Conservation (phyloP, 2,113 vertebrate genomes). For the Vidua chalybeata region DNA sequence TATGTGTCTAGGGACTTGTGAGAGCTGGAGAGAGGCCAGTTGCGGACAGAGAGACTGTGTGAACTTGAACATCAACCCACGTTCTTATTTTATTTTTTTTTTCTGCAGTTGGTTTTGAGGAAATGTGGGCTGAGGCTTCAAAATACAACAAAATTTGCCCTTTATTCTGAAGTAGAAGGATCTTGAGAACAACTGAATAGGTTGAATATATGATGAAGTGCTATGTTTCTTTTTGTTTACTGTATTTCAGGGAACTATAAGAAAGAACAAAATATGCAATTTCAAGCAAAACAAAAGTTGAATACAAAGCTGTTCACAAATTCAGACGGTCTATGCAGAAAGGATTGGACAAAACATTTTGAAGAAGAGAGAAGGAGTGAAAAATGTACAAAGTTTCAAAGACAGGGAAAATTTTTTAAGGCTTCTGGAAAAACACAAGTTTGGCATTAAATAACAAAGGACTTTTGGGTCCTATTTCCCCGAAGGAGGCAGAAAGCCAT, state of each 20-base stretch:
- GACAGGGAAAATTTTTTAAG: neutral
- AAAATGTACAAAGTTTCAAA: neutral
- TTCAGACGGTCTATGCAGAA: neutral
- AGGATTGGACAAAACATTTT: neutral
- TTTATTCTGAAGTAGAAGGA: neutral
- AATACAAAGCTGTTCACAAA: neutral
- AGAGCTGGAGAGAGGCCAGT: neutral
- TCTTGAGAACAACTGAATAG: neutral
- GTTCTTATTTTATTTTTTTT: neutral
- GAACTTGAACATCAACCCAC: slow-evolving; percentile 15
- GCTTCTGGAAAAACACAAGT: neutral
- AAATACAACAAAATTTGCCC: neutral
- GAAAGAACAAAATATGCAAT: neutral
- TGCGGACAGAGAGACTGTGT: slow-evolving; percentile 4
- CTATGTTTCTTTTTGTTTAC: neutral
- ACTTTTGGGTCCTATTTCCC: neutral
- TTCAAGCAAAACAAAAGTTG: neutral
- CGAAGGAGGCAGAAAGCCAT: neutral
- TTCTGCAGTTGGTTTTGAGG: neutral
- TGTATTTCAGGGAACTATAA: neutral
- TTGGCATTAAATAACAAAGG: neutral
- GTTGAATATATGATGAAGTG: neutral
- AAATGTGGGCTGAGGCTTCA: neutral
- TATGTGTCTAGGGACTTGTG: neutral
- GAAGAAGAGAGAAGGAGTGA: neutral